Evolutionary conservation across 2,797 vertebrate genomes (phyloP), one percentile per base, ranked within the genome.

Genomic region (Hapalemur alaotrensis): DNA sequence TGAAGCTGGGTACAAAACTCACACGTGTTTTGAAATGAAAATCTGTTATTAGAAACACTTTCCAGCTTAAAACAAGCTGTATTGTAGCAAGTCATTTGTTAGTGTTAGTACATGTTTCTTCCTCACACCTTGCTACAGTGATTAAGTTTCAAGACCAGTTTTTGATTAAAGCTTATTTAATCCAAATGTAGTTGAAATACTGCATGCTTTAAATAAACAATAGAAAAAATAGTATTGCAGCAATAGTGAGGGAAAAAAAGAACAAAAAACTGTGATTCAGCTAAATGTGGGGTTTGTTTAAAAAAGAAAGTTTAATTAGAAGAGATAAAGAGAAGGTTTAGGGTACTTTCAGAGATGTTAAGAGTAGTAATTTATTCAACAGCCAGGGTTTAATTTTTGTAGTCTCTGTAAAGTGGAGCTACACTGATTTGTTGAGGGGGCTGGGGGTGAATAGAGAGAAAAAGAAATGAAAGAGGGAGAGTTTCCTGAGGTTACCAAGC

Each of bases 261-360:
- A 50, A 22, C 85, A 25, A 35, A 78, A 84, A 93, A 76, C n/a
- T 85, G 10, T 61, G 54, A 65, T 76, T 89, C n/a, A 22, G 2
- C 75, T 59, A 86, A 65, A 78, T 32, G 2, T 28, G 23, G 6
- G 0, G 14, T 30, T 69, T 78, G 7, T 61, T 93, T 70, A 23
- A 22, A 52, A 91, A 92, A 73, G n/a, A 32, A 79, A 59, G 7
- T 30, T 89, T 67, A 91, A 82, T 81, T 90, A 82, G 30, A 96
- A 89, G n/a, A 81, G 32, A 70, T 38, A 81, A 91, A 43, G 10
- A 82, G 20, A 69, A 38, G 10, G 12, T 17, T 81, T 59, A 30
- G 23, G 28, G 6, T 41, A 67, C 12, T 65, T 91, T 95, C 35
- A 86, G 46, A 92, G 14, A 87, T 80, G 4, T 67, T 84, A n/a